Evolutionary conservation across 2,113 vertebrate species (phyloP).

Genomic region (Connochaetes taurinus): DNA sequence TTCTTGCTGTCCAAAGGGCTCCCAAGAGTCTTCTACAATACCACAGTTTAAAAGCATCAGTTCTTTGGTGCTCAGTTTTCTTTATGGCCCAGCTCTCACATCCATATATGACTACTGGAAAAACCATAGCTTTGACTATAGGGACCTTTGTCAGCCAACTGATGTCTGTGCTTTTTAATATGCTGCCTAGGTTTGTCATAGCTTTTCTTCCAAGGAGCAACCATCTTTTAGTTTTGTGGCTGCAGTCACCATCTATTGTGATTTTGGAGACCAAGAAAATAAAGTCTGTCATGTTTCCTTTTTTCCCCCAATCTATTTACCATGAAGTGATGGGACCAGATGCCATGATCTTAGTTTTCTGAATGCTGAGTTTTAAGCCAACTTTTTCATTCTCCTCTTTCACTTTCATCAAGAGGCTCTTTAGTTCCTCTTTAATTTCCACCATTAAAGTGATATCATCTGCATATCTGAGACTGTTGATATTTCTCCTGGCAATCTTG

Average conservation of each 20-base stretch:
- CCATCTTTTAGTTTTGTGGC: background rate
- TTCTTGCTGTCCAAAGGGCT: background rate
- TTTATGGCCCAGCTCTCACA: background rate
- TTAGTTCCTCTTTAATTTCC: background rate
- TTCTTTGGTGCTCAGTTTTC: rapidly evolving
- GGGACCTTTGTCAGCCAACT: background rate
- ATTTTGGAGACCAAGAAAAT: background rate
- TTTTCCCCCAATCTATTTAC: background rate
- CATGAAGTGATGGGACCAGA: background rate
- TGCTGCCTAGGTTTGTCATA: background rate
- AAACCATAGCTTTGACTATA: background rate
- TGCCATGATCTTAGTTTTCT: background rate
- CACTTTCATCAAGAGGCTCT: background rate
- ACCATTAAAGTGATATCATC: background rate
- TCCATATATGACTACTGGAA: background rate
- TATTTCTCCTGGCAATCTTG: background rate
- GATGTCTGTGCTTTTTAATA: background rate
- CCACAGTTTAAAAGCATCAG: background rate
- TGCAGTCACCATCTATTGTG: background rate
- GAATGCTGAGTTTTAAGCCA: background rate
- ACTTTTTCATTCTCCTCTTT: background rate
- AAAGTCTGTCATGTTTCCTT: background rate
- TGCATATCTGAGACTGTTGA: background rate
- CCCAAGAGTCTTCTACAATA: background rate
- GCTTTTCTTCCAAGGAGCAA: background rate